Evolutionary conservation across 1,140 invertebrate genomes (phyloP), one percentile per base, ranked within the genome.

Genomic region (Maniola jurtina): DNA sequence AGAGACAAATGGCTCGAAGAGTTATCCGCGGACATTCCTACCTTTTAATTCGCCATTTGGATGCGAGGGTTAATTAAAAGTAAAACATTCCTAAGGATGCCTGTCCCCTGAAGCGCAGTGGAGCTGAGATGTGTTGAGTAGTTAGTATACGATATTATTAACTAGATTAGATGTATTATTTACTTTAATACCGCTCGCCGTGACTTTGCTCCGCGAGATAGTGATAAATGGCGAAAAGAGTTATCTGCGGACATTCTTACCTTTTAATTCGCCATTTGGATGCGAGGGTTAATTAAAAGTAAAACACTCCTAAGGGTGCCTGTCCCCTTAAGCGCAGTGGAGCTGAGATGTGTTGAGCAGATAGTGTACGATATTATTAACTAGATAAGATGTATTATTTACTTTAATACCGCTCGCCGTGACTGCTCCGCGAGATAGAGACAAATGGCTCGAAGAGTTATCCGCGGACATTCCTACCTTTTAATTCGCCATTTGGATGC

Each of bases 31-130:
- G 65, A 72, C 67, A 73, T 79, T 75, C 76, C 73, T 77, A 79
- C 74, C 10, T 45, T 45, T 45, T 86, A 83, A 83, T 86, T 81
- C 77, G 66, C 67, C 61, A 52, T 70, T 70, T 64, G 69, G 70
- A 57, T 71, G 70, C 67, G 67, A 6, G 75, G 80, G 83, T 83
- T 86, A 83, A 86, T 86, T 86, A 84, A 82, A 84, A 75, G 83
- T 25, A 10, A 48, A 0, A 11, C 10, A 14, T n/a, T 10, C 45
- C 2, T 14, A 25, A 25, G 25, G 25, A 4, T 25, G 25, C 25
- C 25, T 25, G 25, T 25, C 25, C 25, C 1, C 25, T 25, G 25
- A 25, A 4, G 25, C 25, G 25, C 1, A 25, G 25, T 2, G 4
- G 25, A 25, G 25, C 25, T 1, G 25, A 25, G 4, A 25, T 25